phyloP scores from a whole-genome alignment of 37 sponge, comb jelly and placozoan species.

The Geodia barretti region DNA sequence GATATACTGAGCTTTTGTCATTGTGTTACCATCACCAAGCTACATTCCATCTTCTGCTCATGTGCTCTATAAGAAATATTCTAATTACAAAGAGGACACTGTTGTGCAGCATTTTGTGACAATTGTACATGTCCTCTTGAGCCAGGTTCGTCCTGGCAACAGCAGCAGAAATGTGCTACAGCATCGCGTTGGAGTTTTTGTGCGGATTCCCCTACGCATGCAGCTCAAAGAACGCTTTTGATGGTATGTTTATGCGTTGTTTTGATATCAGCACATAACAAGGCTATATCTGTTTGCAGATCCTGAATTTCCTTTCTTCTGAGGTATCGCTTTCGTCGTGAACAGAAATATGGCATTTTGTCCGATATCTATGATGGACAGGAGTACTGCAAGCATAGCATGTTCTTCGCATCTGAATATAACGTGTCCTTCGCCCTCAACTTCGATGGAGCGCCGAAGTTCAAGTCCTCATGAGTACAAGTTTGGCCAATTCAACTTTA shows the following conservation, averaged over 20 bases:
- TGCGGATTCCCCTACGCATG: background rate
- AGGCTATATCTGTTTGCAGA: background rate
- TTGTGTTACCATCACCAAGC: too few species aligned
- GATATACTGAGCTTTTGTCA: too few species aligned
- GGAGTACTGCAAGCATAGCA: background rate
- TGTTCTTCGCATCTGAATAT: background rate
- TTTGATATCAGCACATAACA: too few species aligned
- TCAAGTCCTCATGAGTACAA: conserved; percentile 8
- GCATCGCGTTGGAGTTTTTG: background rate
- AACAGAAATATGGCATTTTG: background rate
- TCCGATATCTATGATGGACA: conserved; percentile 6
- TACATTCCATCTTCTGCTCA: too few species aligned
- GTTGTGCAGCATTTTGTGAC: background rate
- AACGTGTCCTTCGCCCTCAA: conserved; percentile 4
- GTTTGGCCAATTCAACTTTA: conserved; percentile 8
- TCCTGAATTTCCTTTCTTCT: background rate
- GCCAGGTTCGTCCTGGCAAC: background rate
- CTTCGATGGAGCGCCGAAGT: conserved; percentile 13
- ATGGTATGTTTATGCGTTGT: too few species aligned
- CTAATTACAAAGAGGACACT: background rate
- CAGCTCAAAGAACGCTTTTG: background rate
- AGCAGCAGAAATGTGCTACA: background rate
- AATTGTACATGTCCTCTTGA: background rate
- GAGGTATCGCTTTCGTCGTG: background rate
- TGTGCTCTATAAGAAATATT: too few species aligned